Percentiles rank a stretch among this genome's conserved stretches.
phyloP scores from a whole-genome alignment of 2,113 vertebrate genomes.

The Tor tambroides region DNA sequence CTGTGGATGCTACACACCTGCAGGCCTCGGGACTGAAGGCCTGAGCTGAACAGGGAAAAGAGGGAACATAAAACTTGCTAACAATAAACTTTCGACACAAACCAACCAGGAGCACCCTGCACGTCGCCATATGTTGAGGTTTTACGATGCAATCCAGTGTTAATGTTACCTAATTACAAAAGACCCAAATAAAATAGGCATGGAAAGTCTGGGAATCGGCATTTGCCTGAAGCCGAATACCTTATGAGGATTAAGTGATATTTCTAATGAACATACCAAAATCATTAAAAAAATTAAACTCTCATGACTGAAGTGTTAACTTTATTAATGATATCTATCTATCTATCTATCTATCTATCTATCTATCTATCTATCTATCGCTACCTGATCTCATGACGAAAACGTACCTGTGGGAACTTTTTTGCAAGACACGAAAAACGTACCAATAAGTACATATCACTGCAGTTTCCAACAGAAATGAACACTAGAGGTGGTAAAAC shows the following conservation, averaged over 20 bases:
- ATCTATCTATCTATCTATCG: no score
- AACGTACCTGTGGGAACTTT: no score
- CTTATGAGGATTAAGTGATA: not conserved
- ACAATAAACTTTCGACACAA: slow-evolving; percentile 13
- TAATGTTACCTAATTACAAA: not conserved
- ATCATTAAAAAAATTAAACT: no score
- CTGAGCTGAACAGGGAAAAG: slow-evolving; percentile 41
- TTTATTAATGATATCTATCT: no score
- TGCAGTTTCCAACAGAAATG: no score
- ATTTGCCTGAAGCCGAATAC: not conserved
- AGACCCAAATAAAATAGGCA: not conserved
- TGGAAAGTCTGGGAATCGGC: not conserved
- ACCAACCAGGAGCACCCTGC: slow-evolving; percentile 28
- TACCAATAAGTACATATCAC: no score
- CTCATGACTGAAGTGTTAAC: no score
- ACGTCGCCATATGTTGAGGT: not conserved
- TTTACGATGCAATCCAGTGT: not conserved
- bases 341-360: no score
- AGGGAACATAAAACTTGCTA: slow-evolving; percentile 54
- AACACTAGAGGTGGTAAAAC: no score
- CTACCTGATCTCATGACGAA: no score
- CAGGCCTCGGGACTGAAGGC: slow-evolving; percentile 51
- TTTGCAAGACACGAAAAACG: no score
- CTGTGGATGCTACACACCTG: slow-evolving; percentile 62
- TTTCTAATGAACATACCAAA: not conserved